phyloP scores from a whole-genome alignment of 2,888 invertebrate genomes.

The Eurois occulta region DNA sequence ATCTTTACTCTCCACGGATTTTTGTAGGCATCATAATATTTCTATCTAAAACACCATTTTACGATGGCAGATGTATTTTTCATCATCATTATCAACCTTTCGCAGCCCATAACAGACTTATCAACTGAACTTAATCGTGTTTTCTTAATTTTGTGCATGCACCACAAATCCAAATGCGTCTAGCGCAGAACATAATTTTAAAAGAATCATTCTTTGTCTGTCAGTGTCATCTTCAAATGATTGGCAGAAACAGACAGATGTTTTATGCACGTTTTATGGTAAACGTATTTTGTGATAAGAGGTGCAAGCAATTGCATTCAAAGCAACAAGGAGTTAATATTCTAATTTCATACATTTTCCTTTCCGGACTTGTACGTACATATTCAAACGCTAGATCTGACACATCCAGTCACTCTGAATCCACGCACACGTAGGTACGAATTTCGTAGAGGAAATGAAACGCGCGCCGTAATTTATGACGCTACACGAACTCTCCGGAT shows the following conservation, averaged over 20 bases:
- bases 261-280: background rate
- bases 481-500: conserved; percentile 80
- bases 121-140: background rate
- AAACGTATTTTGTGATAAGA: background rate
- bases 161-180: background rate
- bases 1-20: background rate
- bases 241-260: background rate
- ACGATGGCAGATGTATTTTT: background rate
- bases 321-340: background rate
- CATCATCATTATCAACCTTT: background rate
- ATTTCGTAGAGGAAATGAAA: conserved; percentile 89
- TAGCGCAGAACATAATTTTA: no score
- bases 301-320: background rate
- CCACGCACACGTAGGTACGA: conserved; percentile 77
- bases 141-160: background rate
- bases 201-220: background rate
- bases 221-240: background rate
- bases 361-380: background rate
- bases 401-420: conserved; percentile 67
- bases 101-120: background rate
- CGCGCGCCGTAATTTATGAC: conserved; percentile 85
- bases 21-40: background rate
- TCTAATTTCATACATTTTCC: background rate
- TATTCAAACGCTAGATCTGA: background rate
- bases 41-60: background rate